Conservation (phyloP, 2,113 vertebrate species). For the Paraplagusia blochii region DNA sequence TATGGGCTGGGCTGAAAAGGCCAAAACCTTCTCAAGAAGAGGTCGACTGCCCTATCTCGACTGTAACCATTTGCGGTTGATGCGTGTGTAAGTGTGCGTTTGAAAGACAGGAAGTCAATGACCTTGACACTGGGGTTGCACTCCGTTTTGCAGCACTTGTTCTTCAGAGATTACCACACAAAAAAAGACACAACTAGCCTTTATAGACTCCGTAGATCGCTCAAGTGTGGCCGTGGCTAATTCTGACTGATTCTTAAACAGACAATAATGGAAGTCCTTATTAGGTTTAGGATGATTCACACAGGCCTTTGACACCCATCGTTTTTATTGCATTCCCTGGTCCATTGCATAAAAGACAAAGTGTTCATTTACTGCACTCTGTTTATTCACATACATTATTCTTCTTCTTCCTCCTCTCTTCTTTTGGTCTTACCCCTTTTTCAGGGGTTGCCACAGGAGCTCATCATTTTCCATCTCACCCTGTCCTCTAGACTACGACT, state of each 20-base stretch:
- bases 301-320: constrained; percentile 43
- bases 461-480: neutral
- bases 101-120: neutral
- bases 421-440: neutral
- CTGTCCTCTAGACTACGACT: no score
- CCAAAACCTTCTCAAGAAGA: constrained; percentile 52
- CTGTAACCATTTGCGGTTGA: constrained; percentile 25
- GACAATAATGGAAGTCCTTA: constrained; percentile 54
- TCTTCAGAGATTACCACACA: neutral
- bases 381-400: constrained; percentile 4
- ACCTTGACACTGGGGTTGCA: constrained; percentile 4
- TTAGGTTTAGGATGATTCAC: constrained; percentile 53
- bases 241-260: constrained; percentile 62
- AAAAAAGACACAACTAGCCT: constrained; percentile 3
- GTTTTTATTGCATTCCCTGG: constrained; percentile 28
- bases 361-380: constrained; percentile 20
- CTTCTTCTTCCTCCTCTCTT: neutral
- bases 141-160: neutral
- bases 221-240: constrained; percentile 43
- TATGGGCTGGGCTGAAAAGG: constrained; percentile 33
- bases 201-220: constrained; percentile 29
- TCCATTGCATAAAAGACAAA: constrained; percentile 23
- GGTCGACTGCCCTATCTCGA: constrained; percentile 47
- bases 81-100: neutral
- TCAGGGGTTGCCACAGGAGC: no score